A percentile compares a stretch with the other conserved stretches of the same genome.
Conservation (phyloP, 2,113 vertebrate species). For the Garra rufa region DNA sequence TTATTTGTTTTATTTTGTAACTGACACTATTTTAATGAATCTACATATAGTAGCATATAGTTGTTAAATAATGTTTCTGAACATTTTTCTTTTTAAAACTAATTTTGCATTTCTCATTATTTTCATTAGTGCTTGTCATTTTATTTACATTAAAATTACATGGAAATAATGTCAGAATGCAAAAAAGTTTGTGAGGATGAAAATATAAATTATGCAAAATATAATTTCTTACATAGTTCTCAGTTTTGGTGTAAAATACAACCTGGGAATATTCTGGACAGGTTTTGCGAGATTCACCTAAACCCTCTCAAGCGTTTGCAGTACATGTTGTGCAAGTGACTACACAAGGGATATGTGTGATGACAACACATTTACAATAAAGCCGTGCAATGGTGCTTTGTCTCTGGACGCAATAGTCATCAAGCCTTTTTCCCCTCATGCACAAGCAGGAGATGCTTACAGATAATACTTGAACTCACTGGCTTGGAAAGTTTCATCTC, state of each 20-base stretch:
- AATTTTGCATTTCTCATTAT: not conserved
- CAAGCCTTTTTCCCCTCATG: not conserved
- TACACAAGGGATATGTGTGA: not conserved
- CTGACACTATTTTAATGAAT: not conserved
- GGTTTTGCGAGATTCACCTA: not conserved
- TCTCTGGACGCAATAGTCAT: not conserved
- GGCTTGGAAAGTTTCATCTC: slow-evolving; percentile 18
- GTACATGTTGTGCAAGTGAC: not conserved
- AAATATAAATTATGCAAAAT: not conserved
- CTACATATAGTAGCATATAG: not conserved
- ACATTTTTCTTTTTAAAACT: not conserved
- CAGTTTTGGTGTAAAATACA: not conserved
- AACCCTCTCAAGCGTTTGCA: not conserved
- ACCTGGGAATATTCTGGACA: not conserved
- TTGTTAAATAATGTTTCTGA: no score
- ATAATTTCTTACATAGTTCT: not conserved
- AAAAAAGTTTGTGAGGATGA: not conserved
- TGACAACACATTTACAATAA: not conserved
- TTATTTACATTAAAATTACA: not conserved
- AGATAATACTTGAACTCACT: slow-evolving; percentile 8
- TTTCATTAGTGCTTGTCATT: not conserved
- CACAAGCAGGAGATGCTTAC: not conserved
- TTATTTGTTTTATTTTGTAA: not conserved
- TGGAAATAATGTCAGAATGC: not conserved
- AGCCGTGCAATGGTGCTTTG: not conserved